phyloP scores from a whole-genome alignment of 2,113 vertebrate genomes.

The human region DNA sequence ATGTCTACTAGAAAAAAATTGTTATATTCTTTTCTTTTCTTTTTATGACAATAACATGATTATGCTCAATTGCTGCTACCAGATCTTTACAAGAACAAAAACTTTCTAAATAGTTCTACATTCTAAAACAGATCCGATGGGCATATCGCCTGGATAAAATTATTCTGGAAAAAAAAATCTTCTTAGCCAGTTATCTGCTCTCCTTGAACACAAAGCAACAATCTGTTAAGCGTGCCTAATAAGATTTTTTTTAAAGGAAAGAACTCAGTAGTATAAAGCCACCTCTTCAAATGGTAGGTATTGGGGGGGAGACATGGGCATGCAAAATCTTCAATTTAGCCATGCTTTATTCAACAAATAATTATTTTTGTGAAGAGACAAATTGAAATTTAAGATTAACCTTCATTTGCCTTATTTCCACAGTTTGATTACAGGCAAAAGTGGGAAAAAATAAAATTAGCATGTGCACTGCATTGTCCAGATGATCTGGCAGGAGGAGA shows the following conservation, averaged over 20 bases:
- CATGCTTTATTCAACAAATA: constrained; percentile 29
- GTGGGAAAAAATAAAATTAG: constrained; percentile 57
- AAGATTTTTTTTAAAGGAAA: constrained; percentile 54
- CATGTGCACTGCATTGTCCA: constrained; percentile 16
- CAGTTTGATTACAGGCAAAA: constrained; percentile 35
- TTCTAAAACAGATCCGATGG: constrained; percentile 60
- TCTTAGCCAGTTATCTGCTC: constrained; percentile 61
- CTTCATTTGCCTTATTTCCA: constrained; percentile 57
- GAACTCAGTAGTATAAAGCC: constrained; percentile 50
- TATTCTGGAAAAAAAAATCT: constrained; percentile 41
- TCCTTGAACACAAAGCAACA: constrained; percentile 57
- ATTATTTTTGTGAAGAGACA: constrained; percentile 61
- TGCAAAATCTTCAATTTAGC: constrained; percentile 31
- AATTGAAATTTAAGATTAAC: constrained; percentile 30
- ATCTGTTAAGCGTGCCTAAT: constrained; percentile 59
- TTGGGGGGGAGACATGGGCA: not conserved
- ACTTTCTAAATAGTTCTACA: constrained; percentile 47
- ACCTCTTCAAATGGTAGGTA: constrained; percentile 45
- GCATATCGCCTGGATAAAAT: not conserved
- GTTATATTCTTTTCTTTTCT: not conserved
- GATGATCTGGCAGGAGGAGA: constrained; percentile 45
- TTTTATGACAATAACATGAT: constrained; percentile 54
- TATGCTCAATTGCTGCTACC: constrained; percentile 34
- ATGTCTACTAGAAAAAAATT: constrained; percentile 39
- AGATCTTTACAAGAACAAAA: constrained; percentile 46